Conservation (phyloP, 2,797 vertebrate genomes). For the Phyllotis vaccarum region DNA sequence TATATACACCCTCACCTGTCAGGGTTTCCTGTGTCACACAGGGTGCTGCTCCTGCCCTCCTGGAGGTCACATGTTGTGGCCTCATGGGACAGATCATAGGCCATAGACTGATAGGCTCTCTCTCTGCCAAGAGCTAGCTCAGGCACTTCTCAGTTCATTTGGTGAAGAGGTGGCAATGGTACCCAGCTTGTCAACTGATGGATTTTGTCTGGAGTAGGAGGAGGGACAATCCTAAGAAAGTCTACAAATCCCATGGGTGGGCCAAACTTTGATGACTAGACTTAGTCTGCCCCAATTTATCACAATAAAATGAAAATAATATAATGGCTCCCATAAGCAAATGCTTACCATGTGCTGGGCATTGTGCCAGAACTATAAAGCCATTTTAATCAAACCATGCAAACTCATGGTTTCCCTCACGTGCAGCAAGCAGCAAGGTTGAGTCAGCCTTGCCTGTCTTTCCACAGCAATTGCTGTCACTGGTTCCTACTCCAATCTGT, state of each 20-base stretch:
- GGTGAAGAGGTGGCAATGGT: neutral
- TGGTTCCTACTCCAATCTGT: neutral
- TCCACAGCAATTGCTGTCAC: neutral
- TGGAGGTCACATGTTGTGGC: neutral
- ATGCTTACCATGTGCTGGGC: neutral
- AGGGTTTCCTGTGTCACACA: neutral
- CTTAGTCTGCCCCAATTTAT: neutral
- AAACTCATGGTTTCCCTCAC: neutral
- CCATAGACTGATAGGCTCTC: neutral
- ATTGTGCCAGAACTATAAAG: conserved; percentile 30
- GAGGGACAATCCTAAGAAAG: neutral
- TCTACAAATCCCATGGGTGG: neutral
- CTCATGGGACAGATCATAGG: conserved; percentile 5
- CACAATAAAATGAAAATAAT: conserved; percentile 26
- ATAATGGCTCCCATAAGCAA: neutral
- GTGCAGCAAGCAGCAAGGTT: neutral
- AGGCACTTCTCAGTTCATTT: conserved; percentile 49
- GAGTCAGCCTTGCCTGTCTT: neutral
- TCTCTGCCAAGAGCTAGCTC: conserved; percentile 1
- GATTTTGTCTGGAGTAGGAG: neutral
- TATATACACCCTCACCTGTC: neutral
- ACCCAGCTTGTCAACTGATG: neutral
- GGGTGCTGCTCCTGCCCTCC: neutral
- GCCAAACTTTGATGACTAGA: neutral
- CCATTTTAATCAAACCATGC: neutral